Base-by-base conservation (phyloP, 1,140 invertebrate species). In the Drosophila nigrodunni region DNA sequence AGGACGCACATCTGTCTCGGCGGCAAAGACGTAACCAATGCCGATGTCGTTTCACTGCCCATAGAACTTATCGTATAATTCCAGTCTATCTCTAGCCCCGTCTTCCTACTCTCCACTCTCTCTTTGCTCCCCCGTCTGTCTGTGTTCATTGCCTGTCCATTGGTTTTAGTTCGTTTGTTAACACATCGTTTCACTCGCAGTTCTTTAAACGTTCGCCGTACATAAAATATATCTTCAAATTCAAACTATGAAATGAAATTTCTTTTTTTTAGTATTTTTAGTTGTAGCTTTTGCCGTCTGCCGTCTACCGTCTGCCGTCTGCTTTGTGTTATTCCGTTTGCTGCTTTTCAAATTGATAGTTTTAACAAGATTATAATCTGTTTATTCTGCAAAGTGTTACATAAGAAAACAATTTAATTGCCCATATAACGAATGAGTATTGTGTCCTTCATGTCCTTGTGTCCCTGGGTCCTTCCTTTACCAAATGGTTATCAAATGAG, bases 361-460 rank as follows among this genome's bases (percentile, higher is more conserved):
- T 85, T 80, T 64, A 80, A 74, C 80, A 74, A 77, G 81, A 85
- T 85, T 85, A 85, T 85, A 78, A 85, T 85, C 81, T 85, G 81
- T 85, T 85, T 85, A 85, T 80, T 85, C 74, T 77, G 77, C 77
- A 73, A 71, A 78, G 71, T 67, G 75, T 76, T 76, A 62, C 69
- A 64, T 55, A 34, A 30, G 66, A 80, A 55, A 65, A 76, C 80
- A 82, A 76, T 82, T 82, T 83, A 76, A 77, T 69, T 66, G 62
- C 66, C 61, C 64, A 71, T 71, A 41, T 77, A 80, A 78, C 39
- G 41, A 79, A 75, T 76, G 73, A 69, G 72, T 69, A 82, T 72
- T 82, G 72, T 82, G 75, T 79, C 68, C 47, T 65, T 72, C 83
- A 62, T 82, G 75, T 79, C 68, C 47, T 57, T 64, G 52, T 77